phyloP scores from a whole-genome alignment of 2,888 invertebrate genomes.

The Parnassius mnemosyne region DNA sequence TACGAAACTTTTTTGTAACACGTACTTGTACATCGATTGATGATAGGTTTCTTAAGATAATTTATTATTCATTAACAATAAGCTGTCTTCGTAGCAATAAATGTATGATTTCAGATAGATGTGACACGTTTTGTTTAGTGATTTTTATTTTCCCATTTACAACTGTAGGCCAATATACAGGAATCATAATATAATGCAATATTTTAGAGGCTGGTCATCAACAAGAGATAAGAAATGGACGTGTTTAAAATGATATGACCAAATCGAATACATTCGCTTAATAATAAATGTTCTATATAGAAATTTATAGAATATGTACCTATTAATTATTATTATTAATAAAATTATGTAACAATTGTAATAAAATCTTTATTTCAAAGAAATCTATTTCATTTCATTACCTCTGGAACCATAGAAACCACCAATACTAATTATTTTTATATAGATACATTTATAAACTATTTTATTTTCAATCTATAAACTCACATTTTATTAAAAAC shows the following conservation, averaged over 20 bases:
- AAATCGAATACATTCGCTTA: constrained; percentile 80
- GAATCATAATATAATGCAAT: constrained; percentile 9
- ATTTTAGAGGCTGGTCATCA: constrained; percentile 26
- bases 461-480: too few species aligned
- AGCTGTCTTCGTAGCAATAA: constrained; percentile 39
- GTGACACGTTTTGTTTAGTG: constrained; percentile 31
- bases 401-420: not conserved
- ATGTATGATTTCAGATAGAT: constrained; percentile 36
- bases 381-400: constrained; percentile 50
- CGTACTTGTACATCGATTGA: constrained; percentile 39
- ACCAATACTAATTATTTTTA: too few species aligned
- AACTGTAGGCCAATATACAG: constrained; percentile 30
- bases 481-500: too few species aligned
- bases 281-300: constrained; percentile 78
- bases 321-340: constrained; percentile 76
- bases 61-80: constrained; percentile 39
- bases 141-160: constrained; percentile 24
- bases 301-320: constrained; percentile 78
- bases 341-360: constrained; percentile 79
- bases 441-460: too few species aligned
- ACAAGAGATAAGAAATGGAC: constrained; percentile 31
- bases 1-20: constrained; percentile 23
- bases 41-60: constrained; percentile 42
- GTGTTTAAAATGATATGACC: constrained; percentile 60
- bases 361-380: constrained; percentile 79